Conservation (phyloP, 2,888 invertebrate genomes). For the Patella caerulea region DNA sequence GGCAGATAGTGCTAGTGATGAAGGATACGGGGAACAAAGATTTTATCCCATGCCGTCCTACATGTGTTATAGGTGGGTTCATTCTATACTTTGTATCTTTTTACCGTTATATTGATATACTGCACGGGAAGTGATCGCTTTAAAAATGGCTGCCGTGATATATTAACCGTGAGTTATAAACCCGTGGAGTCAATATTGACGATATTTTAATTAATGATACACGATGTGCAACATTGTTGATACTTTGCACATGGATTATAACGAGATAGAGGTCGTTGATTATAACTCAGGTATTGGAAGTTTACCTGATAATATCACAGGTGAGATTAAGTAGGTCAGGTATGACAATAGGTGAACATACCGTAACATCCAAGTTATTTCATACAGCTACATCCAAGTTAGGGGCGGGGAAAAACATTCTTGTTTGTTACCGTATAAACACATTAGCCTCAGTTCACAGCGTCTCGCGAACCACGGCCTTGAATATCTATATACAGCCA, state of each 20-base stretch:
- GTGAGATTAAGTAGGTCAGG: neutral
- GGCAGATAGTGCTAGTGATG: slow-evolving; percentile 22
- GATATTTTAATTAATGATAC: no score
- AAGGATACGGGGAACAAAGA: slow-evolving; percentile 20
- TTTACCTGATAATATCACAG: neutral
- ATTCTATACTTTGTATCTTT: neutral
- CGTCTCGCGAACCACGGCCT: no score
- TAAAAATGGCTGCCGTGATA: slow-evolving; percentile 4
- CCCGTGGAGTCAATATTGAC: no score
- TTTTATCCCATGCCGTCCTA: slow-evolving; percentile 45
- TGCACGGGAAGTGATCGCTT: neutral
- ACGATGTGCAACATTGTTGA: no score
- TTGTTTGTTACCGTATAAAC: no score
- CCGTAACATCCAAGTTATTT: neutral
- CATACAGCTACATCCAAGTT: neutral
- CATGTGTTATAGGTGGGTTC: slow-evolving; percentile 50
- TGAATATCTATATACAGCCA: no score
- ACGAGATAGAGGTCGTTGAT: no score
- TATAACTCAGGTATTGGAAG: no score
- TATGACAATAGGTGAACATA: neutral
- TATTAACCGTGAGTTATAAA: neutral
- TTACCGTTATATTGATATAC: neutral
- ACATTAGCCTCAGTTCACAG: no score
- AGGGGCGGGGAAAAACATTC: no score
- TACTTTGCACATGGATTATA: no score